Percentiles rank a stretch among this genome's conserved stretches.
Conservation (phyloP, 2,797 vertebrate genomes). For the Orientallactaga sibirica region DNA sequence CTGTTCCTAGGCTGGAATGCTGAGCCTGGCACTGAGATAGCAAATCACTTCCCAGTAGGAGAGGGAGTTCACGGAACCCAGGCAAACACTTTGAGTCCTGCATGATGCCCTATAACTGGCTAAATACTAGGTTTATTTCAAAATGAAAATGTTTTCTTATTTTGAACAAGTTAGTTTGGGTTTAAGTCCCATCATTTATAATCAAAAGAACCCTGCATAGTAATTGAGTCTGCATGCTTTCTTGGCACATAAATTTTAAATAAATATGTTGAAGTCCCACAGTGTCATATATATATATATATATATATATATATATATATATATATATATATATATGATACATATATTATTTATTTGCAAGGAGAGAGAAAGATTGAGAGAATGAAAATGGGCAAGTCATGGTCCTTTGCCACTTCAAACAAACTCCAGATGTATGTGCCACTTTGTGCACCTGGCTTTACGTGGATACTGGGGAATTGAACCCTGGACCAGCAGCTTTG, state of each 20-base stretch:
- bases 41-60: neutral
- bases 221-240: neutral
- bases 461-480: too few relatives aligned
- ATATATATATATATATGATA: neutral
- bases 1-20: neutral
- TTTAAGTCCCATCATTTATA: neutral
- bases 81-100: neutral
- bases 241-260: neutral
- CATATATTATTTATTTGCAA: neutral
- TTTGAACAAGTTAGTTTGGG: conserved; percentile 3
- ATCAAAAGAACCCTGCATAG: conserved; percentile 19
- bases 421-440: too few relatives aligned
- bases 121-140: neutral
- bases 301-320: too few relatives aligned
- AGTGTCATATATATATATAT: too few relatives aligned
- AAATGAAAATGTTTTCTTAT: neutral
- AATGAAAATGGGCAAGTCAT: too few relatives aligned
- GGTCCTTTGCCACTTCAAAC: too few relatives aligned
- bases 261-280: neutral
- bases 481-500: too few relatives aligned
- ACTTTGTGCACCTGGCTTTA: too few relatives aligned
- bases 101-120: neutral
- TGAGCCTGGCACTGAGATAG: conserved; percentile 1
- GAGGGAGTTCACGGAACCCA: neutral
- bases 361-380: too few relatives aligned